phyloP scores from a whole-genome alignment of 1,140 invertebrate genomes.

The Drosophila kikkawai region DNA sequence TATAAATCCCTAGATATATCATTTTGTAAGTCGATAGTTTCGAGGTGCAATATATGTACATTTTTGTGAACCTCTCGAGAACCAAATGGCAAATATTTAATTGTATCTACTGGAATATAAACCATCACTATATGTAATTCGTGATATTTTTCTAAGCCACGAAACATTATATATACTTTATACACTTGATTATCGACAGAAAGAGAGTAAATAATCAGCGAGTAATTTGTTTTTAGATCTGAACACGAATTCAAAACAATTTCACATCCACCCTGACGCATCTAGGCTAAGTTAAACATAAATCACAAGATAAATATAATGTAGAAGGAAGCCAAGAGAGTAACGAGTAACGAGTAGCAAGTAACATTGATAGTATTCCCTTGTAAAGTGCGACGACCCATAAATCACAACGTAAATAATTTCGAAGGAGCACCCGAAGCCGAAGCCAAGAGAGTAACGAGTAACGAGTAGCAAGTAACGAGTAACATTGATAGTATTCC shows the following conservation, averaged over 20 bases:
- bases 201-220: neutral
- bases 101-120: neutral
- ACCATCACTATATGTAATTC: constrained; percentile 9
- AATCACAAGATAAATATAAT: constrained; percentile 11
- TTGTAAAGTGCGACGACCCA: constrained; percentile 14
- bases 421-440: no score
- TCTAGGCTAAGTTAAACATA: constrained; percentile 27
- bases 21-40: neutral
- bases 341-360: constrained; percentile 1
- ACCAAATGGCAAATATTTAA: constrained; percentile 10
- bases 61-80: constrained; percentile 10
- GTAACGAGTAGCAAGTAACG: neutral
- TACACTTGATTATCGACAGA: constrained; percentile 1
- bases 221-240: neutral
- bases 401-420: constrained; percentile 9
- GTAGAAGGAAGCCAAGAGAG: constrained; percentile 25
- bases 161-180: neutral
- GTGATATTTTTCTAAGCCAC: constrained; percentile 14
- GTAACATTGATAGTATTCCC: constrained; percentile 34
- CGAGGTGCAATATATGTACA: constrained; percentile 12
- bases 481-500: constrained; percentile 32
- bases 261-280: constrained; percentile 33
- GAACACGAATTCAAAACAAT: constrained; percentile 12
- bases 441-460: constrained; percentile 34
- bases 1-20: neutral